Evolutionary conservation across 2,113 vertebrate genomes (phyloP).

Genomic region (Hippocampus zosterae): DNA sequence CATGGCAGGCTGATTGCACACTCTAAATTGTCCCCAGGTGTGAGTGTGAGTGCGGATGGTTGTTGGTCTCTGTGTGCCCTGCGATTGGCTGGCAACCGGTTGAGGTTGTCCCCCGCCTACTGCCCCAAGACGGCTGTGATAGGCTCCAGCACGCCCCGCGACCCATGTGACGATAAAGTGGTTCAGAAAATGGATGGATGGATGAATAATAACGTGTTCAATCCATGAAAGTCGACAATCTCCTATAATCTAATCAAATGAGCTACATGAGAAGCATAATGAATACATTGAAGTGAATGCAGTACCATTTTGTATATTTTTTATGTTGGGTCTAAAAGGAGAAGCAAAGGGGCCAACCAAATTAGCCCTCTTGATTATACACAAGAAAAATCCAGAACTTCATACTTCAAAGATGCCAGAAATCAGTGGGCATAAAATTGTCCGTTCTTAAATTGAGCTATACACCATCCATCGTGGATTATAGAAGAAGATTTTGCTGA

Average conservation of each 20-base stretch:
- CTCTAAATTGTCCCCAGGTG: too few relatives aligned
- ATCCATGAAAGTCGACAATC: too few relatives aligned
- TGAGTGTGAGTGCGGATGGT: too few relatives aligned
- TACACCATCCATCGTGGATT: slow-evolving; percentile 47
- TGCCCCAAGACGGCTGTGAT: too few relatives aligned
- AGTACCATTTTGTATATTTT: neutral
- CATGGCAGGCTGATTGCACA: too few relatives aligned
- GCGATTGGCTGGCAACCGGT: too few relatives aligned
- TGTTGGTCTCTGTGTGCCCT: too few relatives aligned
- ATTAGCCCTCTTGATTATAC: slow-evolving; percentile 2
- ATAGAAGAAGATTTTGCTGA: slow-evolving; percentile 37
- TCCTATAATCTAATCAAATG: neutral
- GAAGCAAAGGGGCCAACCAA: neutral
- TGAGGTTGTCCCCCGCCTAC: too few relatives aligned
- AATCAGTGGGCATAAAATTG: neutral
- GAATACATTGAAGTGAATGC: neutral
- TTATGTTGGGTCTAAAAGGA: neutral
- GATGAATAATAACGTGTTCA: too few relatives aligned
- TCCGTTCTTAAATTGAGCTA: slow-evolving; percentile 18
- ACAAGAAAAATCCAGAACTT: slow-evolving; percentile 16
- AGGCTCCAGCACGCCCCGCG: too few relatives aligned
- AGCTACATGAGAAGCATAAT: neutral
- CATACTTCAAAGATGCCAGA: neutral
- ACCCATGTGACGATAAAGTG: too few relatives aligned
- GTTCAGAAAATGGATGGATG: too few relatives aligned